Evolutionary conservation across 2,113 vertebrate species (phyloP).

Genomic region (Spea bombifrons): DNA sequence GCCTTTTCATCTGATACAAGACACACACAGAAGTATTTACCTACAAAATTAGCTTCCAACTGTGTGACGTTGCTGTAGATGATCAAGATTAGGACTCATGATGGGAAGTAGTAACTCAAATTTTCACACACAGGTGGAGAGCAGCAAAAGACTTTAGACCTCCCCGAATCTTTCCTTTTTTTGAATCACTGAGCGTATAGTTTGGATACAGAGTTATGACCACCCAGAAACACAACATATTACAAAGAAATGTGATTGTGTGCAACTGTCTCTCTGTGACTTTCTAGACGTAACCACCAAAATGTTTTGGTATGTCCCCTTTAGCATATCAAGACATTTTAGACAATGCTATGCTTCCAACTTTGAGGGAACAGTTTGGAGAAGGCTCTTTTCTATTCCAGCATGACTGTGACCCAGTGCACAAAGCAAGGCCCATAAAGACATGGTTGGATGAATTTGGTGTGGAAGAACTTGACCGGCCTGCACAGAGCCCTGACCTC

Average conservation of each 20-base stretch:
- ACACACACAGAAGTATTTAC: conserved; percentile 53
- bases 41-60: conserved; percentile 4
- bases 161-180: background rate
- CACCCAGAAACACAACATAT: conserved; percentile 21
- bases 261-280: background rate
- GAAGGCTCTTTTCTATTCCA: too few species aligned
- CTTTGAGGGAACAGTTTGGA: too few species aligned
- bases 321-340: too few species aligned
- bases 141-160: background rate
- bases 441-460: too few species aligned
- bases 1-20: conserved; percentile 48
- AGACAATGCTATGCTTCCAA: too few species aligned
- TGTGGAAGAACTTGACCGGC: too few species aligned
- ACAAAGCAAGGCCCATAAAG: too few species aligned
- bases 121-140: conserved; percentile 9
- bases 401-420: too few species aligned
- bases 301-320: background rate
- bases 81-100: background rate
- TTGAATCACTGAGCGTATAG: conserved; percentile 28
- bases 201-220: conserved; percentile 12
- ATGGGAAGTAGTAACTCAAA: background rate
- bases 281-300: conserved; percentile 8
- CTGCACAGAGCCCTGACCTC: too few species aligned
- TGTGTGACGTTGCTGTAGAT: background rate
- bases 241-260: conserved; percentile 4